phyloP scores from a whole-genome alignment of 1,140 invertebrate species.

The Ganaspis sp. region DNA sequence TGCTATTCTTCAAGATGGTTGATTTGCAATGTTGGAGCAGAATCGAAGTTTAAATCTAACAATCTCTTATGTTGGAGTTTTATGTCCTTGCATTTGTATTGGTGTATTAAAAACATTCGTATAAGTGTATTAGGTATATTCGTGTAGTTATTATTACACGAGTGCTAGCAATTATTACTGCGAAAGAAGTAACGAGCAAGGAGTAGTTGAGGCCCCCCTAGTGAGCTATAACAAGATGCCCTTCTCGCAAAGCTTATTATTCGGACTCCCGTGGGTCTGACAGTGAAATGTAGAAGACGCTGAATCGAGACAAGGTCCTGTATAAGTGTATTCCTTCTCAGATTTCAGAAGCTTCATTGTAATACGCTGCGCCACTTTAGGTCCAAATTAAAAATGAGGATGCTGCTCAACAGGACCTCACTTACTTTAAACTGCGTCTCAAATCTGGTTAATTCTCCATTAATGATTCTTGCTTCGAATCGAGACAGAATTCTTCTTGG shows the following conservation, averaged over 20 bases:
- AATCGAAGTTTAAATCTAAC: not conserved
- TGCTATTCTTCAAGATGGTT: constrained; percentile 4
- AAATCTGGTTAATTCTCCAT: too few relatives aligned
- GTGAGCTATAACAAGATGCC: constrained; percentile 55
- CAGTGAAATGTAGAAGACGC: constrained; percentile 37
- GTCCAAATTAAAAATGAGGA: constrained; percentile 11
- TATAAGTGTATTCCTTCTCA: constrained; percentile 23
- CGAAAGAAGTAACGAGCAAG: constrained; percentile 18
- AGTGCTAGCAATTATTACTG: constrained; percentile 27
- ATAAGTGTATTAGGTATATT: not conserved
- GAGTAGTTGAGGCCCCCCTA: constrained; percentile 47
- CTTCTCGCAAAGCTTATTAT: constrained; percentile 54
- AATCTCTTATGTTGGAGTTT: not conserved
- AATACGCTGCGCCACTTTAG: constrained; percentile 18
- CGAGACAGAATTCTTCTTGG: too few relatives aligned
- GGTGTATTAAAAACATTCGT: not conserved
- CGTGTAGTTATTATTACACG: not conserved
- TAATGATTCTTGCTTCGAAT: too few relatives aligned
- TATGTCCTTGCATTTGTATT: not conserved
- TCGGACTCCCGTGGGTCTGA: constrained; percentile 48
- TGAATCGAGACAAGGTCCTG: constrained; percentile 26
- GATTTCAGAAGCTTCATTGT: constrained; percentile 27
- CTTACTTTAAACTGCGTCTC: not conserved
- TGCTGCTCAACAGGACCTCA: not conserved
- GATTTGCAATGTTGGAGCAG: not conserved